phyloP scores from a whole-genome alignment of 2,113 vertebrate species.

The Myodes glareolus region DNA sequence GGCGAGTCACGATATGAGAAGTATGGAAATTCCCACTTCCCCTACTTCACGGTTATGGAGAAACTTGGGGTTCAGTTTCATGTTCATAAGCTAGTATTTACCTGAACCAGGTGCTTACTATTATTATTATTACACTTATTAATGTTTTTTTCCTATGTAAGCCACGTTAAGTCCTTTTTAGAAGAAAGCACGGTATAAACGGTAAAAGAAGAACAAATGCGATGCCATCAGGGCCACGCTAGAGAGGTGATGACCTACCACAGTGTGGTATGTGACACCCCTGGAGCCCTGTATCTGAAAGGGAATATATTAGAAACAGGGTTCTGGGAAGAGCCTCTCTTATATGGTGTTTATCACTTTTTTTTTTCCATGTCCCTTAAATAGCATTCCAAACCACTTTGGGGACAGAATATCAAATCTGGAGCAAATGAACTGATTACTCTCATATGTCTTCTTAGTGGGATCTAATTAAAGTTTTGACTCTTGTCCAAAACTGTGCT shows the following conservation, averaged over 20 bases:
- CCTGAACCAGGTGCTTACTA: neutral
- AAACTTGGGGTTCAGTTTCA: conserved; percentile 27
- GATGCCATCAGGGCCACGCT: neutral
- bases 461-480: conserved; percentile 76
- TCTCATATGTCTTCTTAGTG: conserved; percentile 73
- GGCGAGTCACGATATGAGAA: neutral
- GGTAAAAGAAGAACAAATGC: conserved; percentile 45
- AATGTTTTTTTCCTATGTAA: conserved; percentile 56
- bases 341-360: conserved; percentile 55
- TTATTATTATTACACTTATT: neutral
- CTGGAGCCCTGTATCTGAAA: conserved; percentile 31
- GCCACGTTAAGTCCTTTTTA: conserved; percentile 31
- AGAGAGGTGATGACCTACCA: conserved; percentile 33
- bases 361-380: conserved; percentile 63
- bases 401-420: conserved; percentile 69
- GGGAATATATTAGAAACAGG: conserved; percentile 58
- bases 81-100: conserved; percentile 40
- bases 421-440: conserved; percentile 72
- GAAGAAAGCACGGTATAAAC: neutral
- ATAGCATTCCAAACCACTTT: conserved; percentile 73
- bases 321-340: conserved; percentile 19
- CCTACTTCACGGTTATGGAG: conserved; percentile 10
- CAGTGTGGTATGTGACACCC: conserved; percentile 39
- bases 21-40: conserved; percentile 28
- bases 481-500: conserved; percentile 69